A percentile compares a stretch with the other conserved stretches of the same genome.
These are phyloP conservation scores for Nowickia ferox DNA, from an alignment of 2,888 invertebrate species.

Conservation along the genomic window DNA sequence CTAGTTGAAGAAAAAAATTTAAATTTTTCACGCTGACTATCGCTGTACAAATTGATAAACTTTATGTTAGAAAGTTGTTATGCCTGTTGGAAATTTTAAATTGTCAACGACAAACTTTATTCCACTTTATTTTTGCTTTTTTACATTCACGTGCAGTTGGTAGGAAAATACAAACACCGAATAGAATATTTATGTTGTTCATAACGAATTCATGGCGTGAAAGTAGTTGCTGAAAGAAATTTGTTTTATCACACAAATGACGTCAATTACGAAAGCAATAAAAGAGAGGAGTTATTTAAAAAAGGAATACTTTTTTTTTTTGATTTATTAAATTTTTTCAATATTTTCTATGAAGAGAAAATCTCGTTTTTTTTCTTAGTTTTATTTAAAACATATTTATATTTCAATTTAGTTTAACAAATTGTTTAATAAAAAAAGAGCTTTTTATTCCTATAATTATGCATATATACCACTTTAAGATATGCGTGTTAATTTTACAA, in stretches of 20 bases:
- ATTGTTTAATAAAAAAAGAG: too few relatives aligned
- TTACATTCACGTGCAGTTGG: not conserved
- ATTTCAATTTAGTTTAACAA: too few relatives aligned
- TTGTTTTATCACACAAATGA: slow-evolving; percentile 18
- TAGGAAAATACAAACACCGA: not conserved
- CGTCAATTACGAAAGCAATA: slow-evolving; percentile 2
- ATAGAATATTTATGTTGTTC: slow-evolving; percentile 5
- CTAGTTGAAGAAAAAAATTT: too few relatives aligned
- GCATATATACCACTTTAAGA: too few relatives aligned
- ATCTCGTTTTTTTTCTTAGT: not conserved
- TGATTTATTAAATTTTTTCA: too few relatives aligned
- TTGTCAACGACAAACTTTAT: slow-evolving; percentile 24
- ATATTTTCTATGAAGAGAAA: not conserved
- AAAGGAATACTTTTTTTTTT: not conserved
- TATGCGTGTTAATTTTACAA: too few relatives aligned
- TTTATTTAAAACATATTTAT: too few relatives aligned
- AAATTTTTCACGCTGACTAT: too few relatives aligned
- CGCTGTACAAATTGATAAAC: slow-evolving; percentile 27
- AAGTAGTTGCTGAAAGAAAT: not conserved
- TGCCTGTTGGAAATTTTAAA: slow-evolving; percentile 23
- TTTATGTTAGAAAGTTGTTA: not conserved
- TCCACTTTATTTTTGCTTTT: not conserved
- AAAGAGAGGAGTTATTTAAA: not conserved
- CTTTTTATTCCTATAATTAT: too few relatives aligned
- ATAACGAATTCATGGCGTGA: slow-evolving; percentile 10